Evolutionary conservation across 2,113 vertebrate genomes (phyloP), one percentile per base, ranked within the genome.

Genomic region (Alaudala cheleensis): DNA sequence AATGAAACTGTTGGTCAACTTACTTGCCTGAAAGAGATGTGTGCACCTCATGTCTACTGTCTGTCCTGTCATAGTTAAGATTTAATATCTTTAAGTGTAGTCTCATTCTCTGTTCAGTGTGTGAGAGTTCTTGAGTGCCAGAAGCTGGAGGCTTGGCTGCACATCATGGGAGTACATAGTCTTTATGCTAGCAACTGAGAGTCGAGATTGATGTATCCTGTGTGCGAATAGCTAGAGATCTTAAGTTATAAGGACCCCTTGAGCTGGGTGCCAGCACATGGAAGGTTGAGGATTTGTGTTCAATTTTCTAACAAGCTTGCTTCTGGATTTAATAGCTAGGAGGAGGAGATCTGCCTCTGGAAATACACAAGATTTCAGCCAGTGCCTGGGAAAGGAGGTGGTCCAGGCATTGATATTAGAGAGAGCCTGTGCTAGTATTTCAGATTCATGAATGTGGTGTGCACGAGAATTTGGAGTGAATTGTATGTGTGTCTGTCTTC

Each of bases 191-290:
- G 33, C 56, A 83, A 19, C 23, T 23, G 40, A 23, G 69, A 54
- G 14, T 39, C 49, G 40, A 28, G n/a, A 56, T 47, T 39, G 58
- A 39, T 47, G 9, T 39, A 23, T 47, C n/a, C 40, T 56, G 6
- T 54, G 23, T 47, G 23, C 0, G 0, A 56, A 21, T 40, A 64
- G n/a, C 28, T 56, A 50, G 40, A 39, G 40, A 47, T 84, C 3
- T 3, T 54, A 56, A 47, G 7, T 54, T 64, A 47, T 14, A 56
- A 53, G n/a, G 42, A 33, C 23, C 23, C 14, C 14, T 65, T 73
- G 28, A 40, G 56, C 69, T 40, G 23, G 9, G 19, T 84, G n/a
- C 23, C 28, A 73, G 40, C 49, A 23, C 8, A 33, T 39, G 12
- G n/a, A n/a, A 39, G 13, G 9, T 23, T 54, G 49, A 64, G 28